Evolutionary conservation across 2,888 invertebrate species (phyloP), one percentile per base, ranked within the genome.

Genomic region (Caenorhabditis sp.): DNA sequence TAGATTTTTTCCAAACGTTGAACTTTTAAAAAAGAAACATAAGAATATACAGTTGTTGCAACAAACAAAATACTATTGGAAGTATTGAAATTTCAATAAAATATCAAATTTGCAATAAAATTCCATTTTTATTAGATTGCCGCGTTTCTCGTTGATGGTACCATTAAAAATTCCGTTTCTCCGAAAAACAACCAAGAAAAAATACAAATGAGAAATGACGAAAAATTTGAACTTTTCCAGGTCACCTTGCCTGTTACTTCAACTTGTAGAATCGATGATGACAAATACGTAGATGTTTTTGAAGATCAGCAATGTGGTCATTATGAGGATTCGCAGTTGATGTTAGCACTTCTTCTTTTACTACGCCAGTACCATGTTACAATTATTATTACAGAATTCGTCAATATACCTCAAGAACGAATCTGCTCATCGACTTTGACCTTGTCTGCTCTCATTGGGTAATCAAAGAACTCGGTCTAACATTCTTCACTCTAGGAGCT

Each of bases 401-500:
- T n/a, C 10, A 31, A 36, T n/a, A 58, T 27, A 57, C 61, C 43
- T 21, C 56, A 54, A 43, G 4, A 10, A 70, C 75, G 1, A 70
- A 75, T 23, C 57, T 75, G 0, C 61, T 75, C 26, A 23, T 75
- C 0, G 75, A 75, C 1, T 75, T 59, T 36, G 53, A 56, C 21
- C 43, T 70, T 20, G 1, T 3, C 17, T 75, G 75, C 23, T 61
- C 67, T 25, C 75, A 75, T 20, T 75, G 66, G 63, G 50, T 75
- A 27, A 56, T 70, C 4, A 63, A 70, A 56, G 75, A 75, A 43
- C 54, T 67, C 26, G 75, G 75, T 21, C 50, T 75, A 20, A 67
- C 75, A n/a, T 57, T 70, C 2, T 75, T 75, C 67, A 75, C 70
- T 0, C 38, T 70, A 12, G 75, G 58, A 2, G 75, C 75, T 0